Evolutionary conservation across 2,888 invertebrate genomes (phyloP).

Genomic region (Abrostola triplasia): DNA sequence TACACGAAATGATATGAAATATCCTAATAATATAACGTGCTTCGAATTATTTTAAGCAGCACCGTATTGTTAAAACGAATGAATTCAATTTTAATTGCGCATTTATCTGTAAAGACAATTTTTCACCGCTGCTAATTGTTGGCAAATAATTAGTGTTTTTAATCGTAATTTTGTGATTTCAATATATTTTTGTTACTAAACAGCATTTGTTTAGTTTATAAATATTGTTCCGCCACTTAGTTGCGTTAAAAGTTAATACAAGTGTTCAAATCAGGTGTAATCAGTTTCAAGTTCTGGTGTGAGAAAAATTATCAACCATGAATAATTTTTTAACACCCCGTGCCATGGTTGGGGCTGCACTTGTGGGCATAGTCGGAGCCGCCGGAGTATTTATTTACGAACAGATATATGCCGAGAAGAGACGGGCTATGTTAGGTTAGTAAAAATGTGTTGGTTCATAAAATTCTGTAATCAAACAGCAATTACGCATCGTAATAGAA

Average conservation of each 20-base stretch:
- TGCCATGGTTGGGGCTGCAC: constrained; percentile 81
- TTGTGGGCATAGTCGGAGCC: constrained; percentile 84
- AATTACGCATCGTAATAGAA: no score
- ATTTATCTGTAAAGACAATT: constrained; percentile 12
- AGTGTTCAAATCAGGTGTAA: constrained; percentile 11
- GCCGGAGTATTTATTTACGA: constrained; percentile 85
- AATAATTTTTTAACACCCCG: constrained; percentile 71
- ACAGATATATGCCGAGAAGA: constrained; percentile 83
- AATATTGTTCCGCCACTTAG: constrained; percentile 16
- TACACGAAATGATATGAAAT: constrained; percentile 44
- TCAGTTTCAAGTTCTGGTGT: neutral
- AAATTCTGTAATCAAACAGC: neutral
- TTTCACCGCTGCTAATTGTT: constrained; percentile 18
- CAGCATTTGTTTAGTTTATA: constrained; percentile 15
- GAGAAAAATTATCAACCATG: constrained; percentile 28
- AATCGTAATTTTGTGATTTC: constrained; percentile 8
- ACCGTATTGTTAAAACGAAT: constrained; percentile 5
- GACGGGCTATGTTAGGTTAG: constrained; percentile 82
- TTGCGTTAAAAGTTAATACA: constrained; percentile 12
- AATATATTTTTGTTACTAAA: constrained; percentile 28
- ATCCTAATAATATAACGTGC: constrained; percentile 16
- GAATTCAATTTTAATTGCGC: constrained; percentile 1
- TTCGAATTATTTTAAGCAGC: constrained; percentile 11
- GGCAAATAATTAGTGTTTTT: constrained; percentile 9
- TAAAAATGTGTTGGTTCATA: constrained; percentile 24